A percentile compares a stretch with the other conserved stretches of the same genome.
phyloP scores from a whole-genome alignment of 1,140 invertebrate species.

The Caenorhabditis latens region DNA sequence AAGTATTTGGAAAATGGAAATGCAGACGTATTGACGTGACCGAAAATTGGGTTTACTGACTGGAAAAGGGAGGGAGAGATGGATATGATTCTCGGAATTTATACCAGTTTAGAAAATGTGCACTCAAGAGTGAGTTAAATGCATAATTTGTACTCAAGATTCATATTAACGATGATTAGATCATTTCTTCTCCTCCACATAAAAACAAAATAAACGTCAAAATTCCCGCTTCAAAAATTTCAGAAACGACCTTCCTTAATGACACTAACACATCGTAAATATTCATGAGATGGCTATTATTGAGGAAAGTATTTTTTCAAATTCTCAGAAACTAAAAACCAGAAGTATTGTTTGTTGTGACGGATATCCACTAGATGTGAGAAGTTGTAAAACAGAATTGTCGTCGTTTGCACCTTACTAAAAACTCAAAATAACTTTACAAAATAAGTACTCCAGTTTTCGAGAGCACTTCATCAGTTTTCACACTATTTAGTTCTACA shows the following conservation, averaged over 20 bases:
- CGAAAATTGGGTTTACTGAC: background rate
- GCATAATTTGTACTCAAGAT: too few species aligned
- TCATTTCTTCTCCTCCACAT: too few species aligned
- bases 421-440: too few species aligned
- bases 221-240: background rate
- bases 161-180: too few species aligned
- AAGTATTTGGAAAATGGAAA: background rate
- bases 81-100: background rate
- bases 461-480: too few species aligned
- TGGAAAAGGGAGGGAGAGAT: background rate
- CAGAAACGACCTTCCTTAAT: background rate
- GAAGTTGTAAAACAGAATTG: too few species aligned
- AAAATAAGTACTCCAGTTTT: too few species aligned
- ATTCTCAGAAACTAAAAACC: background rate
- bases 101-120: background rate
- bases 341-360: background rate
- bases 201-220: background rate
- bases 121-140: background rate
- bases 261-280: slow-evolving; percentile 1
- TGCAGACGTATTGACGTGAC: background rate
- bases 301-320: background rate
- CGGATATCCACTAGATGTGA: too few species aligned
- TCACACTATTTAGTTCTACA: too few species aligned
- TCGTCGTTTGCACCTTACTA: too few species aligned
- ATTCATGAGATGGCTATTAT: slow-evolving; percentile 7